These are phyloP conservation scores for Engystomops pustulosus DNA, from an alignment of 2,113 vertebrate genomes.

Conservation along the genomic window DNA sequence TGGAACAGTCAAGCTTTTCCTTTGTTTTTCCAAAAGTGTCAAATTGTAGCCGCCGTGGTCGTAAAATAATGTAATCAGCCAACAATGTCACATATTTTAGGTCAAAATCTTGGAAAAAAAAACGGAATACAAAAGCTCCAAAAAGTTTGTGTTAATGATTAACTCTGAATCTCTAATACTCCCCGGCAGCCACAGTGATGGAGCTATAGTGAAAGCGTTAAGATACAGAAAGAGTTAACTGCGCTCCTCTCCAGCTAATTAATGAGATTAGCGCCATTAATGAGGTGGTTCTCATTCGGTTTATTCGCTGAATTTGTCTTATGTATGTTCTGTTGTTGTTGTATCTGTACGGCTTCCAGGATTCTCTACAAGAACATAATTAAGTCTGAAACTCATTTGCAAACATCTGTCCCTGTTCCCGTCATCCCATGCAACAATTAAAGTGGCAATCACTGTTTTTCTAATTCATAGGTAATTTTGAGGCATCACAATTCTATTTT, in stretches of 20 bases:
- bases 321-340: slow-evolving; percentile 8
- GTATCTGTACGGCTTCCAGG: not conserved
- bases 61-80: slow-evolving; percentile 5
- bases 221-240: not conserved
- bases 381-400: slow-evolving; percentile 26
- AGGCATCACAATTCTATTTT: not conserved
- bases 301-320: slow-evolving; percentile 10
- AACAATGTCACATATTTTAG: not conserved
- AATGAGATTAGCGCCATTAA: slow-evolving; percentile 12
- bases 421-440: slow-evolving; percentile 24
- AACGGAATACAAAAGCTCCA: too few relatives aligned
- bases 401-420: slow-evolving; percentile 24
- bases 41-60: slow-evolving; percentile 5
- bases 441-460: slow-evolving; percentile 13
- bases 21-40: slow-evolving; percentile 7
- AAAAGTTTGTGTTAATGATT: too few relatives aligned
- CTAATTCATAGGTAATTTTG: slow-evolving; percentile 18
- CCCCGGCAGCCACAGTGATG: too few relatives aligned
- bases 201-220: too few relatives aligned
- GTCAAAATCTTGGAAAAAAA: not conserved
- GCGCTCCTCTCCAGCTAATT: not conserved
- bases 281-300: not conserved
- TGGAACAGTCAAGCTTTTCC: not conserved
- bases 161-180: too few relatives aligned
- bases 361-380: slow-evolving; percentile 8